Conservation (phyloP, 2,113 vertebrate genomes). For the Siniperca knerii region DNA sequence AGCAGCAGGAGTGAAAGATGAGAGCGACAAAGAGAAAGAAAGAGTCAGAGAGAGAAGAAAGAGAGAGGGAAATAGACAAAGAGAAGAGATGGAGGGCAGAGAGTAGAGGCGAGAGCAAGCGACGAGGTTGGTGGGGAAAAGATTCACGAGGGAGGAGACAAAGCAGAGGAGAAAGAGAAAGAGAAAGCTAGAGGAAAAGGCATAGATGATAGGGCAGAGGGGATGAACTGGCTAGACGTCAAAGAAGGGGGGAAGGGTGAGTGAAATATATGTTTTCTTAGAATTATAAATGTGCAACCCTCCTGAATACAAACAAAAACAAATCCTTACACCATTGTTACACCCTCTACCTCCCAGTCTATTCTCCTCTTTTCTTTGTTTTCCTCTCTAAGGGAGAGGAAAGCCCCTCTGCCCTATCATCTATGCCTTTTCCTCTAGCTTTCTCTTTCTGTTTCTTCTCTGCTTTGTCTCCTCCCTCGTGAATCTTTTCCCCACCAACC, state of each 20-base stretch:
- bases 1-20: not conserved
- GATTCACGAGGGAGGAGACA: conserved; percentile 28
- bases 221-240: not conserved
- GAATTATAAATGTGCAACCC: not conserved
- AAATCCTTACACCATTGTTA: not conserved
- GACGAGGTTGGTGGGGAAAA: conserved; percentile 3
- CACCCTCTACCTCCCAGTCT: not conserved
- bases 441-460: not conserved
- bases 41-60: not conserved
- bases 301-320: not conserved
- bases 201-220: not conserved
- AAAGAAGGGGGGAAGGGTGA: not conserved
- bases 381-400: not conserved
- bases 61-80: conserved; percentile 10
- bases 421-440: not conserved
- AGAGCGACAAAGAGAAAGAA: conserved; percentile 6
- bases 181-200: not conserved
- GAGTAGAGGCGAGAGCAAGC: conserved; percentile 4
- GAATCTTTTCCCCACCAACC: conserved; percentile 11
- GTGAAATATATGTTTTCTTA: not conserved
- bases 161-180: not conserved
- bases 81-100: not conserved
- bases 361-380: not conserved
- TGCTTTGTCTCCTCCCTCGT: conserved; percentile 23
- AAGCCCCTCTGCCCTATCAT: not conserved